Evolutionary conservation across 2,113 vertebrate genomes (phyloP).

Genomic region (Cyprinus carpio): DNA sequence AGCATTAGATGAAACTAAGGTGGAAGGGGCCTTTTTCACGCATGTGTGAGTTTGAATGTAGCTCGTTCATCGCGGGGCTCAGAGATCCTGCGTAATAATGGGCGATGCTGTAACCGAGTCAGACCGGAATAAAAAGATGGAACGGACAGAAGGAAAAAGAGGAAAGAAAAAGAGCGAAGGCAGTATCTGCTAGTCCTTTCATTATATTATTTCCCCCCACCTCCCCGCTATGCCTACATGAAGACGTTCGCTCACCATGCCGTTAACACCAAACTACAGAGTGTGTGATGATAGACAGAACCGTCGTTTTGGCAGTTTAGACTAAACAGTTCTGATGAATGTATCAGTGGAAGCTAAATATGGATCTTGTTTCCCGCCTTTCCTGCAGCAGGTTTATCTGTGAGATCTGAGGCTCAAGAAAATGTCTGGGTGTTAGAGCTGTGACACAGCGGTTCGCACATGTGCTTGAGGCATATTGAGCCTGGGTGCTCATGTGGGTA

Average conservation of each 20-base stretch:
- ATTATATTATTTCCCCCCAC: constrained; percentile 16
- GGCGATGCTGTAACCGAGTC: constrained; percentile 52
- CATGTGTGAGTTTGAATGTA: constrained; percentile 57
- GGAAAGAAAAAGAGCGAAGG: constrained; percentile 40
- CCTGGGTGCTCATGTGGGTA: neutral
- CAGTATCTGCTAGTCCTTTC: constrained; percentile 15
- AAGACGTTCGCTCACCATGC: constrained; percentile 17
- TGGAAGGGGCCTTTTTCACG: constrained; percentile 55
- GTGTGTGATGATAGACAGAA: constrained; percentile 49
- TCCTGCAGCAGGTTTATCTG: constrained; percentile 16
- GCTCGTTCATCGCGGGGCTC: constrained; percentile 51
- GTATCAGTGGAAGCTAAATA: constrained; percentile 30
- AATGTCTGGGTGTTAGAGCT: neutral
- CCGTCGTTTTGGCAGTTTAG: constrained; percentile 38
- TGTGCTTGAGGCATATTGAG: neutral
- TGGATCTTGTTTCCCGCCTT: constrained; percentile 27
- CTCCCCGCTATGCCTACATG: constrained; percentile 1
- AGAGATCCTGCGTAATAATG: constrained; percentile 50
- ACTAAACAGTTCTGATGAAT: constrained; percentile 23
- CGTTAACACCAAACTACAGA: constrained; percentile 28
- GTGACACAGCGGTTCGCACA: neutral
- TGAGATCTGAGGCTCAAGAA: neutral
- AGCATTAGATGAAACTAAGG: constrained; percentile 50
- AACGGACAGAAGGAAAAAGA: constrained; percentile 31
- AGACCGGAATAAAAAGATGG: constrained; percentile 49